These are phyloP conservation scores for Metallyticus violacea DNA, from an alignment of 2,888 invertebrate species.

Conservation along the genomic window DNA sequence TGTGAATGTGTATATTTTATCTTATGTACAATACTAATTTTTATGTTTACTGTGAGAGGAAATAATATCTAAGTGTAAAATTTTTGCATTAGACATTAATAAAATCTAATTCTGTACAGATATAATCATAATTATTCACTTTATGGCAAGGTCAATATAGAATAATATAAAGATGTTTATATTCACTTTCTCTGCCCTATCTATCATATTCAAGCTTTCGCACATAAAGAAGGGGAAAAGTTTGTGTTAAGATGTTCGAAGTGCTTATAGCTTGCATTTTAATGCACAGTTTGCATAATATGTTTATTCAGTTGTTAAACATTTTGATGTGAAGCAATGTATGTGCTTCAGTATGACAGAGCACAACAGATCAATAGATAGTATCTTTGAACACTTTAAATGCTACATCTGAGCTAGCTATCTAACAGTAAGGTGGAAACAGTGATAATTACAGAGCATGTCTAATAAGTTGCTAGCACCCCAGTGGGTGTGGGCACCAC, in stretches of 20 bases:
- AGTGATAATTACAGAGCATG: neutral
- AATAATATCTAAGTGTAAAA: constrained; percentile 10
- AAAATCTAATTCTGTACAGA: constrained; percentile 12
- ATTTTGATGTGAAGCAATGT: neutral
- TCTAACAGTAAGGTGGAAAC: neutral
- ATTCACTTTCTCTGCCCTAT: neutral
- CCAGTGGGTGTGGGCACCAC: constrained; percentile 27
- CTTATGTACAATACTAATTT: neutral
- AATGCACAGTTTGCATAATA: neutral
- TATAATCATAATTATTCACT: neutral
- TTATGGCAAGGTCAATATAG: neutral
- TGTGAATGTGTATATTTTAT: neutral
- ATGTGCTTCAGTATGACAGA: neutral
- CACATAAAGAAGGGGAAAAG: neutral
- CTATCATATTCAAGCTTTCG: neutral
- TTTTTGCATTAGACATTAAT: neutral
- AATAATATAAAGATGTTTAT: neutral
- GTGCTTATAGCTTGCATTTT: neutral
- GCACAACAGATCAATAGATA: neutral
- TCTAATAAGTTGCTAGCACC: constrained; percentile 3
- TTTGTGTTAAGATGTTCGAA: neutral
- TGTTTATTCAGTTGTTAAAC: neutral
- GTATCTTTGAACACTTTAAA: neutral
- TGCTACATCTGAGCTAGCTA: neutral
- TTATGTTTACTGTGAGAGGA: constrained; percentile 2